Evolutionary conservation across 2,113 vertebrate species (phyloP).

Genomic region (Empidonax traillii): DNA sequence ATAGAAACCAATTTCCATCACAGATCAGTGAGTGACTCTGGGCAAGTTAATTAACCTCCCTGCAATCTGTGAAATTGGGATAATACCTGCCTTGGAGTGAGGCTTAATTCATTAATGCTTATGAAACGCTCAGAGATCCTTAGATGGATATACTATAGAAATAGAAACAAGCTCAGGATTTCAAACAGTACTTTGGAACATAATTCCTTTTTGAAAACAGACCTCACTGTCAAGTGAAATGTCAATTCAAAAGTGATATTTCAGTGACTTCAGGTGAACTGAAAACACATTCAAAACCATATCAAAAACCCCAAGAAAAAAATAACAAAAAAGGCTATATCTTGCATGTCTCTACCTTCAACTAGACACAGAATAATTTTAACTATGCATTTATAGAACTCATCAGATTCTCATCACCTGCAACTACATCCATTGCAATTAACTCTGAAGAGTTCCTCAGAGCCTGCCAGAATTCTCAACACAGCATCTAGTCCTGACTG

Average conservation of each 20-base stretch:
- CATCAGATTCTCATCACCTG: background rate
- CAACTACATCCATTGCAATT: background rate
- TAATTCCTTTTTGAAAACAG: background rate
- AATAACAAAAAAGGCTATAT: background rate
- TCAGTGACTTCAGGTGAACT: background rate
- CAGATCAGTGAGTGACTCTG: conserved; percentile 15
- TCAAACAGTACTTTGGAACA: background rate
- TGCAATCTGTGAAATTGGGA: conserved; percentile 24
- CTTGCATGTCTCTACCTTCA: background rate
- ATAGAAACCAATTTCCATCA: conserved; percentile 30
- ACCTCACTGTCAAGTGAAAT: background rate
- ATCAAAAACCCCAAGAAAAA: background rate
- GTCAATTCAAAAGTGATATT: background rate
- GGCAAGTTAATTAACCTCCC: conserved; percentile 58
- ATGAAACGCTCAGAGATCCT: conserved; percentile 11
- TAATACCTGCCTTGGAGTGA: conserved; percentile 28
- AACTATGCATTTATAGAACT: background rate
- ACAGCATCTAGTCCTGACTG: background rate
- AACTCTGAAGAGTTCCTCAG: background rate
- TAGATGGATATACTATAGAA: background rate
- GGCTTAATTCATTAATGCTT: conserved; percentile 46
- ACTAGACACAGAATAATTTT: background rate
- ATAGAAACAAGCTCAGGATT: background rate
- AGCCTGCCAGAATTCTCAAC: background rate
- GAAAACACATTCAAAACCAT: background rate